Evolutionary conservation across 2,888 invertebrate genomes (phyloP).

Genomic region (Platycnemis pennipes): DNA sequence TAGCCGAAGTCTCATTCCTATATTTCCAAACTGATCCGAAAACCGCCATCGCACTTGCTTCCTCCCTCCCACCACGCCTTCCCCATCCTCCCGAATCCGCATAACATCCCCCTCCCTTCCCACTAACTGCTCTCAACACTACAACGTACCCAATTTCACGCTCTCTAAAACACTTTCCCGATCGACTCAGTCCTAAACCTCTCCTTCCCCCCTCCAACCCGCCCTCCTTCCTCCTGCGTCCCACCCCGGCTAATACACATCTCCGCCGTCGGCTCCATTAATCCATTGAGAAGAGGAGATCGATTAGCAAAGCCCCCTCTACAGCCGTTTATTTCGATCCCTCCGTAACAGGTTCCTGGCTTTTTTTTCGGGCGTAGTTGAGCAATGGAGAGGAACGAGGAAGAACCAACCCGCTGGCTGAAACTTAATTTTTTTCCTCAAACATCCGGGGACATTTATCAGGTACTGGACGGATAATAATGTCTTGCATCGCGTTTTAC

Average conservation of each 20-base stretch:
- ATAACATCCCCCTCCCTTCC: neutral
- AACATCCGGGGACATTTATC: neutral
- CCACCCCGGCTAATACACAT: neutral
- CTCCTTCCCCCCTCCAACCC: neutral
- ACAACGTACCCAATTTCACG: constrained; percentile 51
- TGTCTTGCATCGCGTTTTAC: neutral
- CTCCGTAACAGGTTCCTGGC: neutral
- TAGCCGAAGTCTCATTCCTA: neutral
- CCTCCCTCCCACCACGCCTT: neutral
- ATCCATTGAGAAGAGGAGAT: constrained; percentile 31
- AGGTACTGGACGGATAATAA: neutral
- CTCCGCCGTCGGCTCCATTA: neutral
- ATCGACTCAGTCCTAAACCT: constrained; percentile 37
- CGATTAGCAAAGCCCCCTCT: neutral
- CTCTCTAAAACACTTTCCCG: constrained; percentile 65
- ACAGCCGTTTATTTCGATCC: neutral
- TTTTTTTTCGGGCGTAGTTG: constrained; percentile 11
- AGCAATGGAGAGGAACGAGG: neutral
- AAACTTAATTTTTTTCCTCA: neutral
- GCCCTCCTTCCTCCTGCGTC: neutral
- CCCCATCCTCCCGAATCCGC: neutral
- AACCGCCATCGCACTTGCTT: neutral
- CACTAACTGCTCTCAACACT: neutral
- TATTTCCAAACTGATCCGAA: neutral
- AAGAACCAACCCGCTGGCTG: neutral